Evolutionary conservation across 2,888 invertebrate species (phyloP).

Genomic region (Colostygia pectinataria): DNA sequence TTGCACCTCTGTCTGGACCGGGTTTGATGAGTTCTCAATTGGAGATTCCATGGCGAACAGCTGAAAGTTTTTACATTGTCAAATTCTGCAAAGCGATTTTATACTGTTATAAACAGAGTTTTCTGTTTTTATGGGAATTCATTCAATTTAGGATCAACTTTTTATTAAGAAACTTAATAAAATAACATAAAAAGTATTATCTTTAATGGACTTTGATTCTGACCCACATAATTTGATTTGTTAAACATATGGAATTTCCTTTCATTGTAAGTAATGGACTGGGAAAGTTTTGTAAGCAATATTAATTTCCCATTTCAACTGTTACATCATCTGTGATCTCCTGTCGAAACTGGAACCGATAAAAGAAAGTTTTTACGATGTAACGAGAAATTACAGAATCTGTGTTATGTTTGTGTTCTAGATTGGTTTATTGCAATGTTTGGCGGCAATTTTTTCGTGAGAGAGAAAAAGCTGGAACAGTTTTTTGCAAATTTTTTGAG

Average conservation of each 20-base stretch:
- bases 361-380: slow-evolving; percentile 26
- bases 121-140: too few species aligned
- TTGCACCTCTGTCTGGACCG: too few species aligned
- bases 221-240: slow-evolving; percentile 4
- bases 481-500: too few species aligned
- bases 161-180: too few species aligned
- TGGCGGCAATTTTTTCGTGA: background rate
- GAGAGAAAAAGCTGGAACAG: too few species aligned
- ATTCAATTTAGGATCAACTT: too few species aligned
- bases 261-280: background rate
- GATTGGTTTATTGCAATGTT: slow-evolving; percentile 27
- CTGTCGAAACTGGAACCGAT: slow-evolving; percentile 24
- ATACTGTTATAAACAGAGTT: background rate
- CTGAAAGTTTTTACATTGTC: slow-evolving; percentile 11
- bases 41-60: slow-evolving; percentile 9
- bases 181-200: too few species aligned
- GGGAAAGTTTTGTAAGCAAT: background rate
- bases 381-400: slow-evolving; percentile 24
- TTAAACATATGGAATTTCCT: background rate
- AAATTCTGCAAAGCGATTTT: background rate
- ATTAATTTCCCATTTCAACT: slow-evolving; percentile 8
- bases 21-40: background rate
- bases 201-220: slow-evolving; percentile 1
- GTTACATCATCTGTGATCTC: slow-evolving; percentile 2
- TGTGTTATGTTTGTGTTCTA: slow-evolving; percentile 25